Base-by-base conservation (phyloP, 1,140 invertebrate genomes). In the Eriocheir sinensis region DNA sequence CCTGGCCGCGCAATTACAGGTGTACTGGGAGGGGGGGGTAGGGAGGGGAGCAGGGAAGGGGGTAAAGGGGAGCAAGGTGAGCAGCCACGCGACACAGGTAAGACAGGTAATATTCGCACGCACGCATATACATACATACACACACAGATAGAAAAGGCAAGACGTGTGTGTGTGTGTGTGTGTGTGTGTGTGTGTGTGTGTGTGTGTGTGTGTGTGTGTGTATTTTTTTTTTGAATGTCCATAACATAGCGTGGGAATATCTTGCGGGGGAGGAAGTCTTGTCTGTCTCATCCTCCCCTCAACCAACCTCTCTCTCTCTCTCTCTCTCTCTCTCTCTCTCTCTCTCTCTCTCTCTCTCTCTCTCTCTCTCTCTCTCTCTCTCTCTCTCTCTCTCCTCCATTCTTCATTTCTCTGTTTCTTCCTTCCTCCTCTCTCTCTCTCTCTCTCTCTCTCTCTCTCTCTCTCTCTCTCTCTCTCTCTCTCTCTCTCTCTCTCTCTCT, bases 1-100 rank as follows among this genome's bases (percentile, higher is more conserved):
- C 27, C 60, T n/a, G 72, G 60, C n/a, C 36, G n/a, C 21, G 79
- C 44, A 44, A 92, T 92, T 92, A 92, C 91, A 92, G 72, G 91
- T 92, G 90, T 79, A 2, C 36, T n/a, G 15, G 90, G 21, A n/a
- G n/a, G 60, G 32, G 83, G 30, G 83, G 83, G 12, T 17, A 2
- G 34, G 60, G 60, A n/a, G 60, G 83, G 40, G 81, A 12, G 30
- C 17, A 2, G 30, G 83, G 17, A 8, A 60, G 60, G 90, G 12
- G 89, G 60, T 12, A n/a, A 15, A 72, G 60, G 44, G 36, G 17
- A 48, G 30, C 89, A 41, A 88, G 85, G 85, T 88, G 36, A 40
- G 88, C 27, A 32, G 88, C 88, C 88, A 89, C 88, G 88, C 41
- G 88, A 34, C 88, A 2, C 41, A 53, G 83, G 9, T 85, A 34